Percentiles rank a stretch among this genome's conserved stretches.
phyloP scores from a whole-genome alignment of 2,113 vertebrate species.

The Xenopus borealis region DNA sequence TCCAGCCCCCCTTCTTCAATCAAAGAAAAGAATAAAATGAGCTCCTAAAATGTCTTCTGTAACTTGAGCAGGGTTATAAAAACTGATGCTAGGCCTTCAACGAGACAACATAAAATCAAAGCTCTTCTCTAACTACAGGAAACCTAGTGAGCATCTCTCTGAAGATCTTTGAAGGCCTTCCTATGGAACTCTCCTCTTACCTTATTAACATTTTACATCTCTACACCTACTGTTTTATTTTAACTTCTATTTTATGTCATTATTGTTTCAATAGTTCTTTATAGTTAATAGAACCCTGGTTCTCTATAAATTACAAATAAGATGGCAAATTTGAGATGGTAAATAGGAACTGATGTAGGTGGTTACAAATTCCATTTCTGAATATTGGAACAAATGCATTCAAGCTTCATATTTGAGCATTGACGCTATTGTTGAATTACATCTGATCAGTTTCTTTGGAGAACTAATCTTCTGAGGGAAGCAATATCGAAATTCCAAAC shows the following conservation, averaged over 20 bases:
- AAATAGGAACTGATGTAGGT: too few relatives aligned
- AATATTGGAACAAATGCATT: too few relatives aligned
- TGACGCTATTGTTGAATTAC: too few relatives aligned
- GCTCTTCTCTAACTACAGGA: slow-evolving; percentile 5
- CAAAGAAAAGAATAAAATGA: background rate
- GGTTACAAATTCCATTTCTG: too few relatives aligned
- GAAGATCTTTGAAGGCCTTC: background rate
- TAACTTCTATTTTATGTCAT: too few relatives aligned
- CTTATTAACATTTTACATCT: background rate
- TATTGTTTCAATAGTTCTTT: background rate
- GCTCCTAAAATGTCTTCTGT: background rate
- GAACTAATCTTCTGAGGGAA: too few relatives aligned
- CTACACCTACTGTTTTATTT: background rate
- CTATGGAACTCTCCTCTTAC: background rate
- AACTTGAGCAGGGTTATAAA: slow-evolving; percentile 19
- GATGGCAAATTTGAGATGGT: too few relatives aligned
- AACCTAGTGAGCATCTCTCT: background rate
- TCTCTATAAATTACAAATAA: background rate
- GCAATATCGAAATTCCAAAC: too few relatives aligned
- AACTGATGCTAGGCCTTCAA: slow-evolving; percentile 1
- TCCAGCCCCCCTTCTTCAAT: background rate
- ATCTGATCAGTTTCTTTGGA: too few relatives aligned
- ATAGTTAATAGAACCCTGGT: background rate
- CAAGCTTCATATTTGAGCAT: too few relatives aligned
- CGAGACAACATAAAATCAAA: slow-evolving; percentile 2